These are phyloP conservation scores for Empidonax traillii DNA, from an alignment of 2,113 vertebrate species.

Conservation along the genomic window DNA sequence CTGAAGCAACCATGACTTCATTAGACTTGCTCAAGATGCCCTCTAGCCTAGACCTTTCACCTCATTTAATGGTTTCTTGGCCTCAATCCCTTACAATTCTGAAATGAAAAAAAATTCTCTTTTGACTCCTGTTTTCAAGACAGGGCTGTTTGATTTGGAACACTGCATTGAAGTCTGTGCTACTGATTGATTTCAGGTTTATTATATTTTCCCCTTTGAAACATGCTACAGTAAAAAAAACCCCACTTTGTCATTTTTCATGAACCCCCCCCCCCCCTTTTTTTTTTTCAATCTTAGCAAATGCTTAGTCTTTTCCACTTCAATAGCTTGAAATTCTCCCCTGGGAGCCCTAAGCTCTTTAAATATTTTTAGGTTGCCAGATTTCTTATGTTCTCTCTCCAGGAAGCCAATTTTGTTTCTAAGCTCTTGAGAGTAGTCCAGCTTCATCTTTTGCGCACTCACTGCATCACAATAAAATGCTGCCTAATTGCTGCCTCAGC, in stretches of 20 bases:
- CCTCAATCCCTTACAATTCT: constrained; percentile 52
- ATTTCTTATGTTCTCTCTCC: constrained; percentile 70
- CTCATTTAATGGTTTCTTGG: constrained; percentile 63
- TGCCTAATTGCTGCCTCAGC: constrained; percentile 66
- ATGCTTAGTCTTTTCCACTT: constrained; percentile 65
- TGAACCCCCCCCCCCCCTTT: background rate
- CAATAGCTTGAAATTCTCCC: constrained; percentile 67
- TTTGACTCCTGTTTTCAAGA: constrained; percentile 55
- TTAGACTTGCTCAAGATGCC: constrained; percentile 64
- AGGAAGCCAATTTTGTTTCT: constrained; percentile 70
- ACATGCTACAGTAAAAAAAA: constrained; percentile 41
- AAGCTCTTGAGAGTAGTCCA: constrained; percentile 60
- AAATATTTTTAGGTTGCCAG: constrained; percentile 74
- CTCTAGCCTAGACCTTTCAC: constrained; percentile 62
- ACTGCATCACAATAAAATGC: constrained; percentile 68
- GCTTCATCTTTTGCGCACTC: constrained; percentile 60
- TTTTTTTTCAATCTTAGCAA: constrained; percentile 42
- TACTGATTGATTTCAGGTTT: constrained; percentile 65
- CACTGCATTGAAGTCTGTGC: constrained; percentile 31
- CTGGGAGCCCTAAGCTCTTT: constrained; percentile 67
- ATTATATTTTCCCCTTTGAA: constrained; percentile 61
- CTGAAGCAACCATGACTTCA: constrained; percentile 60
- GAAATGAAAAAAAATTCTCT: constrained; percentile 15
- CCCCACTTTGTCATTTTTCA: constrained; percentile 52
- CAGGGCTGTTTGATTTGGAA: constrained; percentile 38